Conservation (phyloP, 1,140 invertebrate genomes). For the Tribolium madens region DNA sequence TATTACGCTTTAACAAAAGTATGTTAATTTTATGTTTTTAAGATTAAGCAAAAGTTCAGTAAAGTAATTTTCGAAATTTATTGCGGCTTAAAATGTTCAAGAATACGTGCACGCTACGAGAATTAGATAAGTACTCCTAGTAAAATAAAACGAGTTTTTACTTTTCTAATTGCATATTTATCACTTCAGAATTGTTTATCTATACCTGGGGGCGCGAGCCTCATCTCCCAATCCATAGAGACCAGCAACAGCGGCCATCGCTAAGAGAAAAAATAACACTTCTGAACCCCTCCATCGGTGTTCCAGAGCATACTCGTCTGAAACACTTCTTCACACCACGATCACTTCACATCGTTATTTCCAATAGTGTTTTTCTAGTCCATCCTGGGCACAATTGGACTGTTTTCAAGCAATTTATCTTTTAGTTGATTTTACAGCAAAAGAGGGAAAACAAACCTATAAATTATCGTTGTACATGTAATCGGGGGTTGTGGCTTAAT, state of each 20-base stretch:
- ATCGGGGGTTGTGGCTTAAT: background rate
- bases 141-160: too few species aligned
- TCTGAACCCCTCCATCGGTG: slow-evolving; percentile 54
- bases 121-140: too few species aligned
- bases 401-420: slow-evolving; percentile 3
- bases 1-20: too few species aligned
- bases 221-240: slow-evolving; percentile 68
- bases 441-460: slow-evolving; percentile 25
- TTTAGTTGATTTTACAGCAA: slow-evolving; percentile 39
- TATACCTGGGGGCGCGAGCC: slow-evolving; percentile 60
- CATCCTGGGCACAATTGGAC: background rate
- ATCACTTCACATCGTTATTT: slow-evolving; percentile 5
- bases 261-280: slow-evolving; percentile 44
- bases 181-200: too few species aligned
- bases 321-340: slow-evolving; percentile 15
- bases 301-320: slow-evolving; percentile 45
- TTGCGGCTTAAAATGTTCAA: too few species aligned
- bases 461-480: slow-evolving; percentile 1
- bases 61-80: too few species aligned
- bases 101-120: too few species aligned
- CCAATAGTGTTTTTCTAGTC: slow-evolving; percentile 7
- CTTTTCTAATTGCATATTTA: too few species aligned
- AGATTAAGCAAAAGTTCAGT: too few species aligned
- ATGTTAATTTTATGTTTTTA: too few species aligned
- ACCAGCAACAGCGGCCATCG: slow-evolving; percentile 67